These are phyloP conservation scores for Sylvicola fuscatus DNA, from an alignment of 2,888 invertebrate genomes.

Conservation along the genomic window DNA sequence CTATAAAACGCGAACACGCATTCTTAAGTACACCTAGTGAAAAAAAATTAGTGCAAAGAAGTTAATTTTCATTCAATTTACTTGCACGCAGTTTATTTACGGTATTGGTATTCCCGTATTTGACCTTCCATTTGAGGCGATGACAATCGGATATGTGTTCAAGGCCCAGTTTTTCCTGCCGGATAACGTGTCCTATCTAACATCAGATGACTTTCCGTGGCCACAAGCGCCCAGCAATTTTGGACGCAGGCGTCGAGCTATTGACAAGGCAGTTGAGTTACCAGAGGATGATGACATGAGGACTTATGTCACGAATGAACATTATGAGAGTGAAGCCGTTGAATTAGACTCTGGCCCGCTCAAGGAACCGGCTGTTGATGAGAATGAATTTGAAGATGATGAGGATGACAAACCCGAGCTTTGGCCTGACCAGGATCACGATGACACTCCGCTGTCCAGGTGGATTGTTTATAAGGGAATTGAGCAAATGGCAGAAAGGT, in stretches of 20 bases:
- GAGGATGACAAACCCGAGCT: conserved; percentile 1
- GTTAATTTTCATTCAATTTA: neutral
- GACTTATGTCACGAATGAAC: conserved; percentile 2
- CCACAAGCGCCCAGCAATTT: too few relatives aligned
- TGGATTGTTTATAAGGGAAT: conserved; percentile 47
- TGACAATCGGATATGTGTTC: conserved; percentile 8
- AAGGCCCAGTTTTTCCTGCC: conserved; percentile 9
- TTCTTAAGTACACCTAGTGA: too few relatives aligned
- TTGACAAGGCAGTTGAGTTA: too few relatives aligned
- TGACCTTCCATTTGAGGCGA: conserved; percentile 7
- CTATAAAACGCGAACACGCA: too few relatives aligned
- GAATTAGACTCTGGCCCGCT: neutral
- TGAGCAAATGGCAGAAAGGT: conserved; percentile 37
- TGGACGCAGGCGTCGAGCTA: too few relatives aligned
- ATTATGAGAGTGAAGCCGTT: conserved; percentile 2
- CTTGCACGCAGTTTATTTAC: conserved; percentile 8
- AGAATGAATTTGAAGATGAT: neutral
- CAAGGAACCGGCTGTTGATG: neutral
- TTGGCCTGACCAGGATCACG: neutral
- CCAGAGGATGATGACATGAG: too few relatives aligned
- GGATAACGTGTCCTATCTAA: conserved; percentile 4
- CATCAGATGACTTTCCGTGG: neutral
- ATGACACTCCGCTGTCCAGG: conserved; percentile 17
- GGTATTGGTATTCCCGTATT: conserved; percentile 8
- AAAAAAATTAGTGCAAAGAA: neutral